Evolutionary conservation across 1,140 invertebrate species (phyloP).

Genomic region (Calosoma granatense): DNA sequence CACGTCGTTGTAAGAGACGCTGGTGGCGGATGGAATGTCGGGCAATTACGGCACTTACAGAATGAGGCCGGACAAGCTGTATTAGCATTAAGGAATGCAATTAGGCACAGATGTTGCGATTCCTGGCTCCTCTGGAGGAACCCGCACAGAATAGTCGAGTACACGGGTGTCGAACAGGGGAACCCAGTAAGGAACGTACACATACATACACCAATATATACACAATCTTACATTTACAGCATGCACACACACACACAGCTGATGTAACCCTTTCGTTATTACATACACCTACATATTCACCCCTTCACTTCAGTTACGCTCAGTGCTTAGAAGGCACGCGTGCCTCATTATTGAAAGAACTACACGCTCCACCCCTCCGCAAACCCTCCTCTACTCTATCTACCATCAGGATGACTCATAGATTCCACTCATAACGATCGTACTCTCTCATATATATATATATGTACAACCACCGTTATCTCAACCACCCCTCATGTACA

Average conservation of each 20-base stretch:
- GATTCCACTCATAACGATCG: not conserved
- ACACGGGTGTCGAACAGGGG: too few relatives aligned
- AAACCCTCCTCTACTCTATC: too few relatives aligned
- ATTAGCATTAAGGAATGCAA: conserved; percentile 21
- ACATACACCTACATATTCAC: not conserved
- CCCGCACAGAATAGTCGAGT: too few relatives aligned
- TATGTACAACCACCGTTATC: too few relatives aligned
- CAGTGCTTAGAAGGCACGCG: not conserved
- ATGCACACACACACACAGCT: too few relatives aligned
- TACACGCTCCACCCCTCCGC: not conserved
- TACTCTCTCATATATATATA: not conserved
- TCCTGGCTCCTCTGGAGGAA: not conserved
- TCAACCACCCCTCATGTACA: too few relatives aligned
- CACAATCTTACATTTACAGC: not conserved
- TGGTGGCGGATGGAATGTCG: conserved; percentile 15
- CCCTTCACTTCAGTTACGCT: not conserved
- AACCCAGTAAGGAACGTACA: not conserved
- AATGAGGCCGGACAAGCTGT: conserved; percentile 17
- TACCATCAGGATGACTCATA: not conserved
- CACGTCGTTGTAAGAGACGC: not conserved
- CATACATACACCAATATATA: not conserved
- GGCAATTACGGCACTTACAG: conserved; percentile 19
- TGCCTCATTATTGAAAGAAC: not conserved
- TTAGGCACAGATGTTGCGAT: conserved; percentile 18
- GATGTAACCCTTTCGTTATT: not conserved